Evolutionary conservation across 2,888 invertebrate species (phyloP), one percentile per base, ranked within the genome.

Genomic region (Prenolepis imparis): DNA sequence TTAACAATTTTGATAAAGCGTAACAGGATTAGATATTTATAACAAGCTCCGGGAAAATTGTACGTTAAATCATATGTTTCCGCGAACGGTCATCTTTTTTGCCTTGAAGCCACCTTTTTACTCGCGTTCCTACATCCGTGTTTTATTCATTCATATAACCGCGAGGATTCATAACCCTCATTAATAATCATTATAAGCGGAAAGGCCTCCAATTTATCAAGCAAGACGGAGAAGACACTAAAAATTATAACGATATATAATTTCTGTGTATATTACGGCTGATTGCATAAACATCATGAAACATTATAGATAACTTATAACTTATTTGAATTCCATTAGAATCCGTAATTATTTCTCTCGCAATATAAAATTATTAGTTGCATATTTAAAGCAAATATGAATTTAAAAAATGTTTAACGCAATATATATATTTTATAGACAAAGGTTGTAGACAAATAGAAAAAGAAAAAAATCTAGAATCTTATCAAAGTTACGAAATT

Each of bases 161-260:
- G 24, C 59, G 32, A 72, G 59, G 72, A 80, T 80, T 72, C 59
- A 72, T 72, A 72, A 44, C 78, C 9, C 32, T 72, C 78, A 80
- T 80, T 80, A 72, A 80, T 80, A 80, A 80, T 59, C 72, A 72
- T 80, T 72, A 72, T 44, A 32, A 72, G 44, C 44, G 32, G 32
- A 78, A 78, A 78, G 44, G 72, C 59, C 32, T 44, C 24, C 36
- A 41, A 78, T 78, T 78, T 78, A 78, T 78, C 72, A 59, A 57
- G 32, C 24, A 21, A 21, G 8, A 36, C 11, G 24, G 18, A 18
- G 72, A 59, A 72, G 18, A 36, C 59, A n/a, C 44, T 12, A 21
- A 15, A 44, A 44, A 80, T 67, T 55, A 55, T 5, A n/a, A 55
- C 24, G 39, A 36, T 11, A 44, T 21, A 6, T 70, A 59, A 70